Evolutionary conservation across 1,140 invertebrate genomes (phyloP).

Genomic region (Orussus abietinus): DNA sequence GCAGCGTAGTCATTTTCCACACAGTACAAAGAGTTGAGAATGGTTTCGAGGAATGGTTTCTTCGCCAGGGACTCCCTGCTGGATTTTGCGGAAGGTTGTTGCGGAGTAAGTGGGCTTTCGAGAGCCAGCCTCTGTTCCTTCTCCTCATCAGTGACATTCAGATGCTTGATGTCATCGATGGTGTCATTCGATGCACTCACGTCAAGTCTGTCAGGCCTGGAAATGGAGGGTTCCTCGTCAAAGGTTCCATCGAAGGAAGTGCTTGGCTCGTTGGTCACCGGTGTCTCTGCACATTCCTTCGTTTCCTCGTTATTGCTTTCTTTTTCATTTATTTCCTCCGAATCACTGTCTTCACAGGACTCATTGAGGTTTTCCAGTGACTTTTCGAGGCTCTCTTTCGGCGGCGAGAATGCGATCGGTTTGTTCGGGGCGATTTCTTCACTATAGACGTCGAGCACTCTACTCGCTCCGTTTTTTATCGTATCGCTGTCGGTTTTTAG

Average conservation of each 20-base stretch:
- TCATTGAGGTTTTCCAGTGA: slow-evolving; percentile 57
- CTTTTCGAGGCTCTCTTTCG: slow-evolving; percentile 63
- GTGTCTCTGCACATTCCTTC: slow-evolving; percentile 46
- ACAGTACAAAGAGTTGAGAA: slow-evolving; percentile 80
- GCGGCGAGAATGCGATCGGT: slow-evolving; percentile 53
- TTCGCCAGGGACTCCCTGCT: slow-evolving; percentile 53
- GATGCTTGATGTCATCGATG: slow-evolving; percentile 38
- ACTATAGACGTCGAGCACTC: slow-evolving; percentile 72
- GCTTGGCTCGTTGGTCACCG: slow-evolving; percentile 33
- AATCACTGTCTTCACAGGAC: slow-evolving; percentile 13
- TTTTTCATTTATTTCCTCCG: slow-evolving; percentile 7
- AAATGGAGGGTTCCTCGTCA: not conserved
- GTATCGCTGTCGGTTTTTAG: slow-evolving; percentile 71
- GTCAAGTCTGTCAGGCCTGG: slow-evolving; percentile 7
- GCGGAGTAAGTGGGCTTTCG: slow-evolving; percentile 39
- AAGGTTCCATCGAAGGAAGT: slow-evolving; percentile 19
- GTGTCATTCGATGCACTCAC: slow-evolving; percentile 16
- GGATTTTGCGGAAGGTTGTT: slow-evolving; percentile 29
- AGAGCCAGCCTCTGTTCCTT: slow-evolving; percentile 70
- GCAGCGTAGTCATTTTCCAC: slow-evolving; percentile 92
- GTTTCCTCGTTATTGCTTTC: slow-evolving; percentile 43
- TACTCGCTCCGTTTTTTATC: slow-evolving; percentile 68
- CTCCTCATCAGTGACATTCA: slow-evolving; percentile 91
- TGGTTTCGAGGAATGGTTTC: slow-evolving; percentile 85
- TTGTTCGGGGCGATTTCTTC: slow-evolving; percentile 39